These are phyloP conservation scores for Phylloscopus trochilus DNA, from an alignment of 2,113 vertebrate species.

Conservation along the genomic window DNA sequence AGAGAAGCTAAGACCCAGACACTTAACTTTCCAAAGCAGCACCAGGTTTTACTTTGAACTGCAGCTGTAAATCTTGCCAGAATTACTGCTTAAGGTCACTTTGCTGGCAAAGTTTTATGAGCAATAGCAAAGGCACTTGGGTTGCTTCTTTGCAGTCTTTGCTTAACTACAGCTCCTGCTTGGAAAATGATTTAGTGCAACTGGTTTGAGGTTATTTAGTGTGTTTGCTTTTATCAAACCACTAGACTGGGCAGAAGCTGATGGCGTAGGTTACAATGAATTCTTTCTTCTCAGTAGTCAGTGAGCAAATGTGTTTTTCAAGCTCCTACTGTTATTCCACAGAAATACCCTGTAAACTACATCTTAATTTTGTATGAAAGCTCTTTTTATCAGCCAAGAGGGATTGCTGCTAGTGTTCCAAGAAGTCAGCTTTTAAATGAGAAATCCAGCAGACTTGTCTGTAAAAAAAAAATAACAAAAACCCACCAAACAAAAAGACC, in stretches of 20 bases:
- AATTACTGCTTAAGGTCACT: slow-evolving; percentile 18
- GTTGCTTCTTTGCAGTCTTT: background rate
- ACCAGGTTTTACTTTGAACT: background rate
- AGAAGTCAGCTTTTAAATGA: slow-evolving; percentile 19
- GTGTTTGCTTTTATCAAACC: slow-evolving; percentile 36
- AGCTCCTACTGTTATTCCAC: slow-evolving; percentile 6
- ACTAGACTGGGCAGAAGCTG: background rate
- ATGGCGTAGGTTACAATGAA: background rate
- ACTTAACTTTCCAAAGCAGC: background rate
- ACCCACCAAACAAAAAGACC: background rate
- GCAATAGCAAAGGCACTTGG: background rate
- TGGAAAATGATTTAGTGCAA: slow-evolving; percentile 8
- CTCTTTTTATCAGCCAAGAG: slow-evolving; percentile 29
- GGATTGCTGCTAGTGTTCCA: background rate
- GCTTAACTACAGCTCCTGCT: background rate
- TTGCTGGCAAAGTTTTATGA: slow-evolving; percentile 6
- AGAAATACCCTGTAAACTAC: slow-evolving; percentile 11
- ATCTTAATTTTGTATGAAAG: slow-evolving; percentile 53
- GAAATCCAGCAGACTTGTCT: background rate
- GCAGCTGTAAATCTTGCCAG: slow-evolving; percentile 5
- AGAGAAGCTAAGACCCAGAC: background rate
- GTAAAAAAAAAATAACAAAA: background rate
- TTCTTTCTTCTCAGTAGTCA: slow-evolving; percentile 30
- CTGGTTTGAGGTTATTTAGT: slow-evolving; percentile 7
- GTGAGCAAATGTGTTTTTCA: slow-evolving; percentile 38